Evolutionary conservation across 2,113 vertebrate genomes (phyloP).

Genomic region (Mormoops blainvillei): DNA sequence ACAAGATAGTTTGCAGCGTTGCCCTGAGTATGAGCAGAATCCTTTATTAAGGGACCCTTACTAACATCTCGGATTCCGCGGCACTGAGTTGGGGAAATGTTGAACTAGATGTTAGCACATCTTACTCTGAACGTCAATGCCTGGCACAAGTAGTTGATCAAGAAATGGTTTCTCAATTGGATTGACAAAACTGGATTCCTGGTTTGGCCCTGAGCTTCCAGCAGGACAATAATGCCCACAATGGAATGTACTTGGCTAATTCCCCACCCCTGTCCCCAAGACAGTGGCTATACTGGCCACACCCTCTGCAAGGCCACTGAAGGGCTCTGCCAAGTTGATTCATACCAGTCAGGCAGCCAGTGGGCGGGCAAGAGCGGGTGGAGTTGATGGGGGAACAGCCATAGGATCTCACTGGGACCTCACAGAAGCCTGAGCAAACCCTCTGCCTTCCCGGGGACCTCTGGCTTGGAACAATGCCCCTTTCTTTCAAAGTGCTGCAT

Average conservation of each 20-base stretch:
- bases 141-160: neutral
- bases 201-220: neutral
- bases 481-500: neutral
- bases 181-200: neutral
- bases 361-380: neutral
- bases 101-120: neutral
- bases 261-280: neutral
- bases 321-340: neutral
- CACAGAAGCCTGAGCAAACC: neutral
- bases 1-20: neutral
- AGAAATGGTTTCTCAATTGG: slow-evolving; percentile 27
- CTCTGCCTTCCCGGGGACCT: neutral
- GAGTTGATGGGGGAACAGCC: neutral
- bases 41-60: neutral
- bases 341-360: neutral
- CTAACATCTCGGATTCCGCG: neutral
- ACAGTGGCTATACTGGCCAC: neutral
- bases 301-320: neutral
- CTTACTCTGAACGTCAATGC: neutral
- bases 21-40: neutral
- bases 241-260: slow-evolving; percentile 15
- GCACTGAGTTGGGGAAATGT: neutral
- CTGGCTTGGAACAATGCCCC: neutral
- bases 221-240: neutral
- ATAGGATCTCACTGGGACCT: neutral